Conservation (phyloP, 2,888 invertebrate genomes). For the Acheta domesticus region DNA sequence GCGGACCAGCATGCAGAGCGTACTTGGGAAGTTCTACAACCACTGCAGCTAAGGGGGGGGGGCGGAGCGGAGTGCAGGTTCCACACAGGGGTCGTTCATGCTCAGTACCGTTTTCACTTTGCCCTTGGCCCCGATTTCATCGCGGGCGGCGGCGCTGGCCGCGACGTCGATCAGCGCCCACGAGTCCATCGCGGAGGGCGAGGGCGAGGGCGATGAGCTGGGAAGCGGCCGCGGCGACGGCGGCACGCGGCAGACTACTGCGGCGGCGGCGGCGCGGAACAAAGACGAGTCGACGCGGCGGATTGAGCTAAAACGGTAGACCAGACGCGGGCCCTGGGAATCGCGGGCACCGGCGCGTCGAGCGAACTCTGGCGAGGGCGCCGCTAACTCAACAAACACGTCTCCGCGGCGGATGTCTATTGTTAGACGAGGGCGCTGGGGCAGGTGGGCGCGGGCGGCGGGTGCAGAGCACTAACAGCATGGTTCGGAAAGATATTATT, state of each 20-base stretch:
- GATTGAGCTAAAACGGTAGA: not conserved
- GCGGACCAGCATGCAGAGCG: too few species aligned
- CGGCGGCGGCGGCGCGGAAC: not conserved
- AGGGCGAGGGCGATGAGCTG: not conserved
- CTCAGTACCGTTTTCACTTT: conserved; percentile 43
- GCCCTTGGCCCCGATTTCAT: conserved; percentile 28
- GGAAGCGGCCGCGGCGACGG: conserved; percentile 1
- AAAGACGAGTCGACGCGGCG: not conserved
- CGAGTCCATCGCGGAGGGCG: conserved; percentile 57
- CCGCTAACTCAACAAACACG: not conserved
- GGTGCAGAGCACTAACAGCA: too few species aligned
- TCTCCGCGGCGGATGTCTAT: too few species aligned
- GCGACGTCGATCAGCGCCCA: conserved; percentile 67
- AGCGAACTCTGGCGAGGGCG: conserved; percentile 7
- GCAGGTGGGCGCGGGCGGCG: too few species aligned
- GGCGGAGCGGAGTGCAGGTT: not conserved
- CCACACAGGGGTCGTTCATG: not conserved
- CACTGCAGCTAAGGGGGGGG: not conserved
- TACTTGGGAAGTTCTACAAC: too few species aligned
- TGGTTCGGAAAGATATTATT: too few species aligned
- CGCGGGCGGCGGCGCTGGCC: conserved; percentile 60
- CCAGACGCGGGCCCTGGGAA: not conserved
- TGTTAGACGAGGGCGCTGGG: too few species aligned
- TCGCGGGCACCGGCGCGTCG: not conserved
- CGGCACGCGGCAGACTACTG: conserved; percentile 9